phyloP scores from a whole-genome alignment of 1,140 invertebrate species.

The Hesperophylax magnus region DNA sequence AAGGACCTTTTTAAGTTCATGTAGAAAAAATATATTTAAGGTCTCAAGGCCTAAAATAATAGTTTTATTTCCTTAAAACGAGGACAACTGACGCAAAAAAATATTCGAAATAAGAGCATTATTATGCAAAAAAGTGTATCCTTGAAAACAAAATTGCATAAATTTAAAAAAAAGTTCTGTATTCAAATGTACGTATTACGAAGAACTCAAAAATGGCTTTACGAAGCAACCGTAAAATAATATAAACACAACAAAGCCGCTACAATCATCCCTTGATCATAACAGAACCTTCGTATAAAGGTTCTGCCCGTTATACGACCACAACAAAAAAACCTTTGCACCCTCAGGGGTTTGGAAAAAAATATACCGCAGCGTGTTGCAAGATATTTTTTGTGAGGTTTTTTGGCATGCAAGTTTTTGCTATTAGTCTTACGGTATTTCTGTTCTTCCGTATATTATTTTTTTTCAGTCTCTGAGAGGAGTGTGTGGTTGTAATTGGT shows the following conservation, averaged over 20 bases:
- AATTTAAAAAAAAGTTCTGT: no score
- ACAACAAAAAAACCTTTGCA: conserved; percentile 7
- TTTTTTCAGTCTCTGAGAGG: conserved; percentile 1
- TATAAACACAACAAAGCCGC: background rate
- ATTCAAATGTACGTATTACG: no score
- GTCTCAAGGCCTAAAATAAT: no score
- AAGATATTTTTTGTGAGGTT: background rate
- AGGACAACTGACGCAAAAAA: no score
- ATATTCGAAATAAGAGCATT: no score
- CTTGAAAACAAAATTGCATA: no score
- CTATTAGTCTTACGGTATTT: conserved; percentile 26
- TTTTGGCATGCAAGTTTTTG: no score
- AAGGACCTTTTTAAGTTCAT: no score
- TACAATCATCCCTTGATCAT: background rate
- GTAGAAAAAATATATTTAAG: no score
- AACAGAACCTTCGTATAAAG: background rate
- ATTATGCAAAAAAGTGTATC: no score
- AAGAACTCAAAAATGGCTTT: no score
- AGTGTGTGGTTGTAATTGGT: background rate
- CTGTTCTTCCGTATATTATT: conserved; percentile 3
- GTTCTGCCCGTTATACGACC: background rate
- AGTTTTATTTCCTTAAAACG: no score
- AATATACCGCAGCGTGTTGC: background rate
- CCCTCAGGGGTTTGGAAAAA: background rate
- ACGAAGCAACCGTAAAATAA: background rate